Conservation (phyloP, 1,140 invertebrate genomes). For the Drosophila littoralis region DNA sequence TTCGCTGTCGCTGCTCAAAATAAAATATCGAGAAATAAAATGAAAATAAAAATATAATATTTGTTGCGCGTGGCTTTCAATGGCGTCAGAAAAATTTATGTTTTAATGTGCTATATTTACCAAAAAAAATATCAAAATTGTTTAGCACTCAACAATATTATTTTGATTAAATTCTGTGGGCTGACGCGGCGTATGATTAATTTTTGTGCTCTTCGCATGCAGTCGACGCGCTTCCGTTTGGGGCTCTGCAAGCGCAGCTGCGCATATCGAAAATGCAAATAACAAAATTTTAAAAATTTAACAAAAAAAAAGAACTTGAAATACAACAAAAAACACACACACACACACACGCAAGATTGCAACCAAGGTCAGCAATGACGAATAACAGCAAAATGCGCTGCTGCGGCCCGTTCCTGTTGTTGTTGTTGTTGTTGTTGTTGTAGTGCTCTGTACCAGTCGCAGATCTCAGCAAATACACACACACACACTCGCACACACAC, state of each 20-base stretch:
- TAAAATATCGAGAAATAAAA: slow-evolving; percentile 8
- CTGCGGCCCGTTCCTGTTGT: slow-evolving; percentile 34
- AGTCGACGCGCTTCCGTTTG: slow-evolving; percentile 28
- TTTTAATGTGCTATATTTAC: neutral
- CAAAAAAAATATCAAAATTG: neutral
- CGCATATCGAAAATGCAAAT: slow-evolving; percentile 64
- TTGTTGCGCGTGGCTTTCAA: slow-evolving; percentile 58
- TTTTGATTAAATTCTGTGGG: neutral
- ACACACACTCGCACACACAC: slow-evolving; percentile 13
- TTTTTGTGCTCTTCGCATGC: slow-evolving; percentile 13
- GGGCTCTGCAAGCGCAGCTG: slow-evolving; percentile 7
- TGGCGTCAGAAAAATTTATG: slow-evolving; percentile 63
- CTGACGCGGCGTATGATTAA: slow-evolving; percentile 56
- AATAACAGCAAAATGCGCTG: slow-evolving; percentile 83
- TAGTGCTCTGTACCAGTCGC: slow-evolving; percentile 66
- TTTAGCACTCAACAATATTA: too few species aligned
- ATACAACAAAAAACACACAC: slow-evolving; percentile 21
- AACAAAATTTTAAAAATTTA: slow-evolving; percentile 42
- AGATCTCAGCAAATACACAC: slow-evolving; percentile 60
- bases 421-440: slow-evolving; percentile 17
- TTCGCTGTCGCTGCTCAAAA: slow-evolving; percentile 10
- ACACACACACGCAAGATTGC: slow-evolving; percentile 68
- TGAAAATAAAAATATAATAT: neutral
- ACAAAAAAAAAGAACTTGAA: slow-evolving; percentile 56
- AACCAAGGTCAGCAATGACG: slow-evolving; percentile 81